A percentile compares a stretch with the other conserved stretches of the same genome.
Evolutionary conservation across 1,140 invertebrate genomes (phyloP).

Genomic region (Drosophila parabipectinata): DNA sequence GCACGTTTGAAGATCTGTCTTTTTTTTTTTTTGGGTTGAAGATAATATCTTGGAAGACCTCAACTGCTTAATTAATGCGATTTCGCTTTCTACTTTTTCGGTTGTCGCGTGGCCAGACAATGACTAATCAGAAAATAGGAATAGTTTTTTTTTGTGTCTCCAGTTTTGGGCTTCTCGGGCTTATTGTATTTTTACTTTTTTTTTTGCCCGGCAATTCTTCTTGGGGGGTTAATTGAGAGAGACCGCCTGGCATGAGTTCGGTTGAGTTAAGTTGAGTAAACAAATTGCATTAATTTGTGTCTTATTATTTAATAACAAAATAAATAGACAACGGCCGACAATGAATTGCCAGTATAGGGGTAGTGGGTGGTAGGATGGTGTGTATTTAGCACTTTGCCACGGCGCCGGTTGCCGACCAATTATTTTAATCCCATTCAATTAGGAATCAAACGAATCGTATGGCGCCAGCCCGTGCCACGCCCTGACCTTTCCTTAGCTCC

Average conservation of each 20-base stretch:
- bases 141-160: conserved; percentile 20
- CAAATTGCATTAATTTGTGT: conserved; percentile 81
- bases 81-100: conserved; percentile 65
- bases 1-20: conserved; percentile 63
- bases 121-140: conserved; percentile 64
- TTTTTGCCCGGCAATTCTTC: conserved; percentile 38
- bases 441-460: conserved; percentile 22
- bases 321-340: conserved; percentile 69
- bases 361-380: not conserved
- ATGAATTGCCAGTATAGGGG: conserved; percentile 18
- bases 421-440: conserved; percentile 63
- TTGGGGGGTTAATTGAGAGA: conserved; percentile 66
- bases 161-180: conserved; percentile 26
- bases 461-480: conserved; percentile 5
- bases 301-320: conserved; percentile 82
- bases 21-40: conserved; percentile 30
- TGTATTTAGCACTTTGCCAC: conserved; percentile 50
- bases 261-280: conserved; percentile 53
- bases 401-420: conserved; percentile 51
- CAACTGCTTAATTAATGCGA: conserved; percentile 69
- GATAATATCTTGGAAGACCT: conserved; percentile 55
- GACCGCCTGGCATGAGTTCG: conserved; percentile 23
- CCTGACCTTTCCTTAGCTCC: not conserved
- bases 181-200: conserved; percentile 21
- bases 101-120: conserved; percentile 74